phyloP scores from a whole-genome alignment of 2,113 vertebrate genomes.

The Madoqua kirkii region DNA sequence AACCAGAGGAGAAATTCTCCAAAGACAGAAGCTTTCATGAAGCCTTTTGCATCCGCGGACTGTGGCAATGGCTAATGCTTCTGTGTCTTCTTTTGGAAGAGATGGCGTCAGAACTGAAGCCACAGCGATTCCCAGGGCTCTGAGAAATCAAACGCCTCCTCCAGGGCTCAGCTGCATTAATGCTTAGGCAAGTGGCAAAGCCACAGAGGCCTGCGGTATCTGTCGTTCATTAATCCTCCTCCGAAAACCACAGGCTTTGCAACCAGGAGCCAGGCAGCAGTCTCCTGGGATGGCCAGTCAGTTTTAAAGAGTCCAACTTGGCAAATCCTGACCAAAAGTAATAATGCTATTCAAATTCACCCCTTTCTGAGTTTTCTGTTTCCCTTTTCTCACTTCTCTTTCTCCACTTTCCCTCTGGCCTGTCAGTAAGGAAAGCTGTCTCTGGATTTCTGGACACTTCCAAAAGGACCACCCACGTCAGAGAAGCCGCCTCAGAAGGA shows the following conservation, averaged over 20 bases:
- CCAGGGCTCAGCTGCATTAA: neutral
- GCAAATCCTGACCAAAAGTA: neutral
- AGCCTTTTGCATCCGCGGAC: neutral
- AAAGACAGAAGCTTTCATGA: neutral
- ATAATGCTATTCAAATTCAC: neutral
- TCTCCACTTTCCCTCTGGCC: neutral
- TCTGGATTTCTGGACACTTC: neutral
- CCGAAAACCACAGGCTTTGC: neutral
- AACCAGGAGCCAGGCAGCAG: neutral
- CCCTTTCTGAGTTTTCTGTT: neutral
- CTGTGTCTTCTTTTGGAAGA: neutral
- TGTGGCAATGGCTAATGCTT: too few species aligned
- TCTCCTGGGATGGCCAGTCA: neutral
- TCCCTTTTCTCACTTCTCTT: neutral
- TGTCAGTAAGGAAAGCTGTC: neutral
- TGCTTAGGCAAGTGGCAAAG: too few species aligned
- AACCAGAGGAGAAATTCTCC: neutral
- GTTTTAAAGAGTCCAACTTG: neutral
- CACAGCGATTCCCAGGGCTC: fast-evolving
- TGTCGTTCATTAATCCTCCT: fast-evolving
- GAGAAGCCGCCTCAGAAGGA: slow-evolving; percentile 76
- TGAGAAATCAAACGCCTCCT: neutral
- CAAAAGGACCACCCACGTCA: neutral
- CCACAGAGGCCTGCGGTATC: fast-evolving
- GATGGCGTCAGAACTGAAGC: neutral